Conservation (phyloP, 2,888 invertebrate species). For the Orthosia cruda region DNA sequence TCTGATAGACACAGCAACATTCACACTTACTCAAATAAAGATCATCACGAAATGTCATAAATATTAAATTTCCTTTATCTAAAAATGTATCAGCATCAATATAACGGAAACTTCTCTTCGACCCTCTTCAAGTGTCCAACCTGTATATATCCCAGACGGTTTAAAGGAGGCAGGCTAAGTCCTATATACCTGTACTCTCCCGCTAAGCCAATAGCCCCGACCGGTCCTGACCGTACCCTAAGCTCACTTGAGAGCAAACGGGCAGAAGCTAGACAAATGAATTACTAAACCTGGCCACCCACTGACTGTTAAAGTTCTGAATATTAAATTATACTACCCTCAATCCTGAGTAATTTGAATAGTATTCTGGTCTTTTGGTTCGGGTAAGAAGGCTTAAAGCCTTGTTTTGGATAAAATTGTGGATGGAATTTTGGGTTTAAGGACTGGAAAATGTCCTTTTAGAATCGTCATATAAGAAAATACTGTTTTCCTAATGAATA, state of each 20-base stretch:
- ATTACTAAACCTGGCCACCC: conserved; percentile 32
- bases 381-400: not conserved
- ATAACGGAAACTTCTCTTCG: too few species aligned
- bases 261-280: conserved; percentile 54
- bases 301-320: conserved; percentile 60
- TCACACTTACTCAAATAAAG: too few species aligned
- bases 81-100: too few species aligned
- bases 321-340: conserved; percentile 56
- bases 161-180: not conserved
- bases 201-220: conserved; percentile 31
- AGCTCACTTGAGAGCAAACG: conserved; percentile 20
- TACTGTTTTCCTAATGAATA: not conserved
- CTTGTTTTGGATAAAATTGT: not conserved
- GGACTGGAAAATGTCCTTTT: not conserved
- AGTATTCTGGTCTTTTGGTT: conserved; percentile 27
- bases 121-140: not conserved
- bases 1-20: too few species aligned
- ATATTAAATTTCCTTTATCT: too few species aligned
- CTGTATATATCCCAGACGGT: not conserved
- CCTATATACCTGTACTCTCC: conserved; percentile 18
- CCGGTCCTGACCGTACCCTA: conserved; percentile 32
- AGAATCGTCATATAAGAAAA: not conserved
- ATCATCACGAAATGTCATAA: too few species aligned
- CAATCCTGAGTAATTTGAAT: conserved; percentile 57
- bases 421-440: conserved; percentile 12